A percentile compares a stretch with the other conserved stretches of the same genome.
These are phyloP conservation scores for Sarcophaga bullata DNA, from an alignment of 1,140 invertebrate species.

Conservation along the genomic window DNA sequence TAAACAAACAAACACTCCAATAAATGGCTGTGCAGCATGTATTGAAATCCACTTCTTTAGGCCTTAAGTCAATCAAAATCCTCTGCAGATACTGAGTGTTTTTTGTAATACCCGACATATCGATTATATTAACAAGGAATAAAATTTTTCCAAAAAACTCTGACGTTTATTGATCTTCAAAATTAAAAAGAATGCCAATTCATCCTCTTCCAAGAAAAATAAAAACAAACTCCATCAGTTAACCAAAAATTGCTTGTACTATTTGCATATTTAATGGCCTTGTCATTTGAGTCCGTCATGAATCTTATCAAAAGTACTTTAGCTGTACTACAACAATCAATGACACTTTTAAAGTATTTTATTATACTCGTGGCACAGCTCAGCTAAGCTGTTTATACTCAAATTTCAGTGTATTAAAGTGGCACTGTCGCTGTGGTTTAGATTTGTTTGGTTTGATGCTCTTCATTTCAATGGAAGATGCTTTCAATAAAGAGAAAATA, in stretches of 20 bases:
- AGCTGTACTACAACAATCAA: neutral
- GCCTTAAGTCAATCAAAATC: too few species aligned
- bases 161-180: neutral
- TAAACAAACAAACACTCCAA: too few species aligned
- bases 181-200: neutral
- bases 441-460: neutral
- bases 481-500: too few species aligned
- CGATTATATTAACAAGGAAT: too few species aligned
- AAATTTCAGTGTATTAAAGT: neutral
- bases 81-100: too few species aligned
- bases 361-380: neutral
- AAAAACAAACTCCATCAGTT: neutral
- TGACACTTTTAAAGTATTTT: neutral
- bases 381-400: neutral
- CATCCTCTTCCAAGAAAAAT: neutral
- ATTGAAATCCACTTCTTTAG: too few species aligned
- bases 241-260: neutral
- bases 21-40: too few species aligned
- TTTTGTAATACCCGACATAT: too few species aligned
- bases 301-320: neutral
- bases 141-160: too few species aligned
- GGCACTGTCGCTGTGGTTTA: neutral
- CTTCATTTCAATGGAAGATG: too few species aligned
- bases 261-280: neutral
- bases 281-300: neutral